These are phyloP conservation scores for Drosophila gaucha DNA, from an alignment of 2,888 invertebrate species.

Conservation along the genomic window DNA sequence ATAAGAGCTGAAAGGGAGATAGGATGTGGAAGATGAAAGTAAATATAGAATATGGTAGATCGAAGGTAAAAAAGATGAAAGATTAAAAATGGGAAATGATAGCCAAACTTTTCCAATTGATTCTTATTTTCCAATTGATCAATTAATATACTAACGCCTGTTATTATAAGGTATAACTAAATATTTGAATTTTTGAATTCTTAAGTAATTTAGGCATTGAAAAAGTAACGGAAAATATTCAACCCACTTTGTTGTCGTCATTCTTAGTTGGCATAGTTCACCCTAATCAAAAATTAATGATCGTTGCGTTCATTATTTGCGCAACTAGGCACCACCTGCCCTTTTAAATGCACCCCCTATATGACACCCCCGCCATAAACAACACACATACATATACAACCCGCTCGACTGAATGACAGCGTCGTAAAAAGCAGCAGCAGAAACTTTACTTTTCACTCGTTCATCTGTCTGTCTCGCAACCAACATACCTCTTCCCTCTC, in stretches of 20 bases:
- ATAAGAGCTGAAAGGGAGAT: not conserved
- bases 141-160: too few species aligned
- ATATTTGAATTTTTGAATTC: not conserved
- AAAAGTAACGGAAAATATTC: conserved; percentile 3
- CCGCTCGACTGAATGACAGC: conserved; percentile 13
- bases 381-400: not conserved
- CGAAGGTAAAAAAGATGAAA: too few species aligned
- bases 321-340: conserved; percentile 45
- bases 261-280: conserved; percentile 24
- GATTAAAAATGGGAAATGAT: not conserved
- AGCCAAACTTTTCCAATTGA: too few species aligned
- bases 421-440: conserved; percentile 28
- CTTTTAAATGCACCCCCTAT: conserved; percentile 12
- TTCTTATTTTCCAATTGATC: too few species aligned
- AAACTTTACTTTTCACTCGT: conserved; percentile 33
- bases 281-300: conserved; percentile 12
- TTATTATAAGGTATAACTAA: too few species aligned
- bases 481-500: conserved; percentile 9
- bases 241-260: not conserved
- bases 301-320: conserved; percentile 25
- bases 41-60: not conserved
- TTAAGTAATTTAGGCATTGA: not conserved
- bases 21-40: too few species aligned
- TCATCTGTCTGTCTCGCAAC: conserved; percentile 37
- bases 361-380: conserved; percentile 34